A percentile compares a stretch with the other conserved stretches of the same genome.
Conservation (phyloP, 1,140 invertebrate genomes). For the Anadara kagoshimensis region DNA sequence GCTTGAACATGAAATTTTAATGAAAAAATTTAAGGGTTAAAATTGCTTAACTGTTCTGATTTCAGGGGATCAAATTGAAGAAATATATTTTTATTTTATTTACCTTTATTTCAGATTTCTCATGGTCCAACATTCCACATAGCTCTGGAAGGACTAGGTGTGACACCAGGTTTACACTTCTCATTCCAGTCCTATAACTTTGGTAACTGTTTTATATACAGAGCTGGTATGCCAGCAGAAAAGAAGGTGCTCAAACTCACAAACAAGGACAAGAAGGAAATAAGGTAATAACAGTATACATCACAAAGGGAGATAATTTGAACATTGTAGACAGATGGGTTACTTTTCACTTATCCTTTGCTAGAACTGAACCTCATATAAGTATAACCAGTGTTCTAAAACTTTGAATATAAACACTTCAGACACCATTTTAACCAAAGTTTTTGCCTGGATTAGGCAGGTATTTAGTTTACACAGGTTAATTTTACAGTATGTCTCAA, state of each 20-base stretch:
- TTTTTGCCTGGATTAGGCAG: too few species aligned
- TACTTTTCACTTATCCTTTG: too few species aligned
- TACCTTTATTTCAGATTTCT: conserved; percentile 58
- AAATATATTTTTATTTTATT: not conserved
- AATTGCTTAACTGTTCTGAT: not conserved
- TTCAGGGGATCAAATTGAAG: too few species aligned
- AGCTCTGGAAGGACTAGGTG: conserved; percentile 61
- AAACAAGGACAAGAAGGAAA: conserved; percentile 72
- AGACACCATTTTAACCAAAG: too few species aligned
- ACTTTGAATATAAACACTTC: too few species aligned
- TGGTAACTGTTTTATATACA: conserved; percentile 72
- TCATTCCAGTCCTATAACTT: conserved; percentile 71
- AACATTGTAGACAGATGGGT: too few species aligned
- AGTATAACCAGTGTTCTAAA: too few species aligned
- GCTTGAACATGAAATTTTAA: not conserved
- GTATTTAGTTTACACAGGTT: too few species aligned
- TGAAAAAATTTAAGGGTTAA: too few species aligned
- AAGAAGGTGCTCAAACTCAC: conserved; percentile 62
- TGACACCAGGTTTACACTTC: conserved; percentile 70
- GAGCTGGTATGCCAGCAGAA: conserved; percentile 67
- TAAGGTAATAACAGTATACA: conserved; percentile 63
- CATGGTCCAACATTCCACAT: conserved; percentile 71
- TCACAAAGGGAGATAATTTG: too few species aligned
- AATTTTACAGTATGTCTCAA: too few species aligned
- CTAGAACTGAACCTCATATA: too few species aligned